A percentile compares a stretch with the other conserved stretches of the same genome.
phyloP scores from a whole-genome alignment of 1,140 invertebrate species.

The Drosophila setifemur region DNA sequence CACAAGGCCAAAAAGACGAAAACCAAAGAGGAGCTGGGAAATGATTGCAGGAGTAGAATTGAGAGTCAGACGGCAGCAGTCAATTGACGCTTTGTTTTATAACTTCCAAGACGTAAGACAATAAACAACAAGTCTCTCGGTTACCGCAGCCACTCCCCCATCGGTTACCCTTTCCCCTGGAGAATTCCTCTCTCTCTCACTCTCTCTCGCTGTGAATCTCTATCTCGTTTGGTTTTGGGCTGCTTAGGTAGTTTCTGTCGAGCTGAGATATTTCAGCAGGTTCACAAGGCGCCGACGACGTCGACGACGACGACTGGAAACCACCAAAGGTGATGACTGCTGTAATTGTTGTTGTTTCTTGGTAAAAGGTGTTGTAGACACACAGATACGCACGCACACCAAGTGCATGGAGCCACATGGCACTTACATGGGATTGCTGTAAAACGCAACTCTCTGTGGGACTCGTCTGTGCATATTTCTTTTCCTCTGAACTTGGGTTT shows the following conservation, averaged over 20 bases:
- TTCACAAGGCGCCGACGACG: conserved; percentile 71
- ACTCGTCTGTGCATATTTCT: conserved; percentile 55
- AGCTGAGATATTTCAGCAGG: conserved; percentile 40
- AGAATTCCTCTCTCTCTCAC: neutral
- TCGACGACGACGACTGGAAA: conserved; percentile 45
- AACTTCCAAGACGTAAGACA: conserved; percentile 73
- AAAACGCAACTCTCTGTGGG: conserved; percentile 37
- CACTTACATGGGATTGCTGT: conserved; percentile 50
- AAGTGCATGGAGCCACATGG: conserved; percentile 37
- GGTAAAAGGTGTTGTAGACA: conserved; percentile 73
- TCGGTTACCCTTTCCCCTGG: neutral
- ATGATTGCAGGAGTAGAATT: conserved; percentile 1
- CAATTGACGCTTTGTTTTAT: conserved; percentile 81
- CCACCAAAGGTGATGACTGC: conserved; percentile 79
- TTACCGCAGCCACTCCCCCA: conserved; percentile 36
- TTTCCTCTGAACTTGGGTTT: conserved; percentile 62
- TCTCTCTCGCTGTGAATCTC: neutral
- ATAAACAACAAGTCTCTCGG: conserved; percentile 61
- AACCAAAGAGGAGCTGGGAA: neutral
- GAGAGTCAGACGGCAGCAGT: conserved; percentile 55
- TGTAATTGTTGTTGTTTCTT: conserved; percentile 78
- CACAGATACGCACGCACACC: conserved; percentile 7
- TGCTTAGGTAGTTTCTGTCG: conserved; percentile 69
- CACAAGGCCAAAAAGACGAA: conserved; percentile 3
- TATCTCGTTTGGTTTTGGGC: conserved; percentile 44